A percentile compares a stretch with the other conserved stretches of the same genome.
Evolutionary conservation across 1,140 invertebrate species (phyloP).

Genomic region (Bombus vancouverensis): DNA sequence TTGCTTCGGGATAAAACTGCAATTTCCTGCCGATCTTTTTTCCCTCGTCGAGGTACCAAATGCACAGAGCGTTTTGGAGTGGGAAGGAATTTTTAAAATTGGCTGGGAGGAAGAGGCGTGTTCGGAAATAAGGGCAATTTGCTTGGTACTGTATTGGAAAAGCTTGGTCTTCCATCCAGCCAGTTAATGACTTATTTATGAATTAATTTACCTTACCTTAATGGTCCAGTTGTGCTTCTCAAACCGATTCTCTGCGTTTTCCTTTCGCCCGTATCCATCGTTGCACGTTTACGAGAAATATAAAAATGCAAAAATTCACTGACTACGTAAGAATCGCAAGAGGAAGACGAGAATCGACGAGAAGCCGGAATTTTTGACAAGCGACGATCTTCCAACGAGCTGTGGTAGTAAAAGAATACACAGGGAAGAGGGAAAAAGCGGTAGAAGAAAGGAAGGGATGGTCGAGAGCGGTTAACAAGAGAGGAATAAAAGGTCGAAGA

Average conservation of each 20-base stretch:
- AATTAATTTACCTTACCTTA: background rate
- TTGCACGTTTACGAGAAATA: too few relatives aligned
- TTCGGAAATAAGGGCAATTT: background rate
- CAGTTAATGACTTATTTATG: background rate
- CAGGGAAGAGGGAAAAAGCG: background rate
- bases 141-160: background rate
- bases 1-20: background rate
- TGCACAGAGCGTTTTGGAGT: background rate
- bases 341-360: too few relatives aligned
- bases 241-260: too few relatives aligned
- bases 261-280: too few relatives aligned
- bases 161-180: background rate
- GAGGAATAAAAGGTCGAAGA: slow-evolving; percentile 5
- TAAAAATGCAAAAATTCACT: too few relatives aligned
- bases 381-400: too few relatives aligned
- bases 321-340: too few relatives aligned
- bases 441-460: background rate
- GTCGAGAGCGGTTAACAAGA: slow-evolving; percentile 10
- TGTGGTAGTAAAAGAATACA: too few relatives aligned
- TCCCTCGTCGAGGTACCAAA: background rate
- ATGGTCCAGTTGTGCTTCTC: too few relatives aligned
- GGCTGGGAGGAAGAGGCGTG: background rate
- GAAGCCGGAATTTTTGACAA: too few relatives aligned
- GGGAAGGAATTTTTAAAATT: background rate
- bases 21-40: background rate